A percentile compares a stretch with the other conserved stretches of the same genome.
Conservation (phyloP, 2,888 invertebrate genomes). For the Steinernema hermaphroditum region DNA sequence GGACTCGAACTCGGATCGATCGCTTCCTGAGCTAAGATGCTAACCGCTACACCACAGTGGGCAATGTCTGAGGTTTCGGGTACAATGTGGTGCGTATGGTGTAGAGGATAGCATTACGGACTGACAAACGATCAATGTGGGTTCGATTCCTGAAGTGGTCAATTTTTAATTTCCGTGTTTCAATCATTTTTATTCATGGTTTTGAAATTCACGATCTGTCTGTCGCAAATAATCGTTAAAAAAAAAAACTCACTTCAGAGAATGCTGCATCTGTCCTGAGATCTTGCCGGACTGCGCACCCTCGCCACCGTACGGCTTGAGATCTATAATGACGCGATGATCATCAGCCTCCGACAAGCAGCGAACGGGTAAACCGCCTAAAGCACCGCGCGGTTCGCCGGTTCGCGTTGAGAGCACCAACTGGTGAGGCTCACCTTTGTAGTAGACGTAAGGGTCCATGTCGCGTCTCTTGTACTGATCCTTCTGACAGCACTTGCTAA, state of each 20-base stretch:
- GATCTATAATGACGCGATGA: conserved; percentile 45
- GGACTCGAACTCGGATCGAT: no score
- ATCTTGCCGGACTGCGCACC: background rate
- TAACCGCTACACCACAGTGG: no score
- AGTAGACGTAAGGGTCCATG: conserved; percentile 11
- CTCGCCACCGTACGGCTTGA: conserved; percentile 45
- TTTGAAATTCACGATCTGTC: no score
- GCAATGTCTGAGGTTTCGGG: no score
- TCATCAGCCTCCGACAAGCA: conserved; percentile 48
- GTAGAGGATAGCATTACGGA: no score
- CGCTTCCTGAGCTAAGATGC: no score
- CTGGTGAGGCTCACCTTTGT: conserved; percentile 24
- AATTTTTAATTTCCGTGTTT: no score
- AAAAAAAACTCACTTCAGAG: background rate
- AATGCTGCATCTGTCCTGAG: conserved; percentile 42
- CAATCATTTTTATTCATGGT: no score
- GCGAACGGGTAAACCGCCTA: conserved; percentile 58
- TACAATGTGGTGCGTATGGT: no score
- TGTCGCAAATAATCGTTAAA: no score
- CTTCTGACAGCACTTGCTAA: conserved; percentile 43
- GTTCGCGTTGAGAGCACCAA: background rate
- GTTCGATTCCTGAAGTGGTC: no score
- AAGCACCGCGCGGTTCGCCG: conserved; percentile 29
- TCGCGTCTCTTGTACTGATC: conserved; percentile 11
- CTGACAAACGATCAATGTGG: no score